Evolutionary conservation across 2,888 invertebrate species (phyloP), one percentile per base, ranked within the genome.

Genomic region (Ophion slaviceki): DNA sequence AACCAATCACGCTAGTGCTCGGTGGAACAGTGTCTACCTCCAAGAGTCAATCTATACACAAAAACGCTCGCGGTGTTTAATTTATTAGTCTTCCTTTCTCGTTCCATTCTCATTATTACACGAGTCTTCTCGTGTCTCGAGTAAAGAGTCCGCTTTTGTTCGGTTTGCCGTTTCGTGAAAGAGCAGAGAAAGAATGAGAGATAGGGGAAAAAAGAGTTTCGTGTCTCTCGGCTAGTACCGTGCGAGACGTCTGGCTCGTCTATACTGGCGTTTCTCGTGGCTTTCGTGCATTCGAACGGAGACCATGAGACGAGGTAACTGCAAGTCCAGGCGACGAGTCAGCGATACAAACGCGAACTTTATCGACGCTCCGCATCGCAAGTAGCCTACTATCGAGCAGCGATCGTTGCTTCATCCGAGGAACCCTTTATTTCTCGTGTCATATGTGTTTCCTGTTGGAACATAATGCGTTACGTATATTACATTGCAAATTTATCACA

Each of bases 321-420:
- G 71, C 76, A 76, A 74, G 71, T 20, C 75, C 61, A 11, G 20
- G 72, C 79, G 75, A 75, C 79, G 45, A 75, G 61, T 32, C 71
- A 59, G 78, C 82, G 59, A 83, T 75, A 32, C 45, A 61, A 57
- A 59, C 66, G 70, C 66, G 72, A 66, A 84, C 80, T 84, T 84
- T 84, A 84, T 84, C 84, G 84, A 76, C 80, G 84, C 76, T 80
- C n/a, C 77, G 84, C 77, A 85, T 85, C 80, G 81, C 84, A 64
- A 81, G 84, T 85, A 78, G 84, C 84, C 66, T 36, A 62, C 40
- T 68, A 59, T 36, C 64, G 76, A 36, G 53, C 77, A 72, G 67
- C 36, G 40, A 76, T 76, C 36, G 28, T 74, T 57, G 66, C 36
- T 40, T n/a, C 40, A 67, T 57, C 66, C 67, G 45, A 59, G 32